Base-by-base conservation (phyloP, 2,797 vertebrate genomes). In the Benthosema pterotum region DNA sequence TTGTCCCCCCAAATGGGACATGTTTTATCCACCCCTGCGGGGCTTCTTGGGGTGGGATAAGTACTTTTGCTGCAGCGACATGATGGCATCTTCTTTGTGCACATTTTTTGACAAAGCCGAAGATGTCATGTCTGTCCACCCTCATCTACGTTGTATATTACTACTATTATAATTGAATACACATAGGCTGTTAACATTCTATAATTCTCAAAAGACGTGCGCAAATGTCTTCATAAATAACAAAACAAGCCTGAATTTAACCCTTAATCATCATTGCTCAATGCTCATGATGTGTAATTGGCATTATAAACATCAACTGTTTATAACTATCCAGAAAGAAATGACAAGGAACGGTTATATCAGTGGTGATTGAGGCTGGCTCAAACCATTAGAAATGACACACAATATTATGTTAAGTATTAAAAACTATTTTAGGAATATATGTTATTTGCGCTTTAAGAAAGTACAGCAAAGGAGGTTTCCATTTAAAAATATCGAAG, bases 31-130 rank as follows among this genome's bases (percentile, higher is more conserved):
- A n/a, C n/a, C n/a, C n/a, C n/a, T n/a, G n/a, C n/a, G 17, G 69
- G 69, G 84, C 74, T 67, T 70, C 65, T 74, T 45, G 57, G 52
- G 77, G 69, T 57, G 73, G 80, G 80, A 85, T 75, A 71, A 83
- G 74, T 67, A 72, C 80, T 83, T 80, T 79, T 74, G 71, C 56
- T 79, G 59, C 74, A 72, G 50, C 67, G 71, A 38, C 62, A 42
- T 60, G 22, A 42, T 60, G 22, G 25, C 52, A 32, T 71, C 62
- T 43, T 47, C 53, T 43, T 47, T 51, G 63, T 49, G 28, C 46
- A 42, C 52, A 46, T 28, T 54, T 42, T 51, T 25, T 51, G 6
- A 52, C 67, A 65, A 60, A 46, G 55, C 52, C 54, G n/a, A n/a
- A n/a, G n/a, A n/a, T 38, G 72, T 72, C 82, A 79, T 80, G 68